phyloP scores from a whole-genome alignment of 2,113 vertebrate genomes.

The Rhinogobius similis region DNA sequence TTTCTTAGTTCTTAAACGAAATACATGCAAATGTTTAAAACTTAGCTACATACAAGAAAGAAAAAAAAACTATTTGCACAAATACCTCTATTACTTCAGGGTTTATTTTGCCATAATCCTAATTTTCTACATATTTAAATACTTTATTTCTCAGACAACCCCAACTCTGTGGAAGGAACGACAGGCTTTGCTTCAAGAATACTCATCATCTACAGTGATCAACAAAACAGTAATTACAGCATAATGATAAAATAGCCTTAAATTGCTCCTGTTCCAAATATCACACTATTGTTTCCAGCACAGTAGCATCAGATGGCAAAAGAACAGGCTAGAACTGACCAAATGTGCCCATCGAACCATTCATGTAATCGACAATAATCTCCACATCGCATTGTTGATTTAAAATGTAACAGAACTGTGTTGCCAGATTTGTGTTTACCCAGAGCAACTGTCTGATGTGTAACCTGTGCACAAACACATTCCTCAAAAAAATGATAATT shows the following conservation, averaged over 20 bases:
- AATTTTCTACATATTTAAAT: no score
- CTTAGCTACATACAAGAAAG: background rate
- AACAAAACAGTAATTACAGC: background rate
- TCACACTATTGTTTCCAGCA: background rate
- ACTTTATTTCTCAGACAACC: background rate
- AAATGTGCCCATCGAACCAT: background rate
- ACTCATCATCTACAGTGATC: background rate
- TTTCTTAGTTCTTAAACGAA: background rate
- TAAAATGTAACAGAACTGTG: background rate
- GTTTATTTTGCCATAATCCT: no score
- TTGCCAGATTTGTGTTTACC: conserved; percentile 5
- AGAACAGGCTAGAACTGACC: background rate
- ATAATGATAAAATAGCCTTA: background rate
- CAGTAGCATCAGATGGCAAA: background rate
- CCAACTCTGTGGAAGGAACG: background rate
- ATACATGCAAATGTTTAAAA: background rate
- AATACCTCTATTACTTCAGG: no score
- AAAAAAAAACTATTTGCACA: no score
- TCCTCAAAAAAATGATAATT: conserved; percentile 7
- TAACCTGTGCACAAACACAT: conserved; percentile 2
- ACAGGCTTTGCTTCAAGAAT: background rate
- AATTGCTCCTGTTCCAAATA: background rate
- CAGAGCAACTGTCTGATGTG: background rate
- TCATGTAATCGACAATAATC: background rate
- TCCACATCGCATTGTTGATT: background rate